Conservation (phyloP, 2,888 invertebrate species). For the Cantharis flavilabris region DNA sequence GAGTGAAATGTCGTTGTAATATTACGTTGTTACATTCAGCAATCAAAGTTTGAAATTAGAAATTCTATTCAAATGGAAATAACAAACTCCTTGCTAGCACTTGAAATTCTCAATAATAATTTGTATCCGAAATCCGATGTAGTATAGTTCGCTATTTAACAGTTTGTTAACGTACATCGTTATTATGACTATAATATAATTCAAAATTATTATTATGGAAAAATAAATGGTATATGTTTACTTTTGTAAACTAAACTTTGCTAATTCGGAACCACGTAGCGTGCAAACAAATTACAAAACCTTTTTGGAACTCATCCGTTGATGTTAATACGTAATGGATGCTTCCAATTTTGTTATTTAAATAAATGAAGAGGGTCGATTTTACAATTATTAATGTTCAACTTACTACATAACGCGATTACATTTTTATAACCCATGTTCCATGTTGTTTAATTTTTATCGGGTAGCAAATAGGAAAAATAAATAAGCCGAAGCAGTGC, state of each 20-base stretch:
- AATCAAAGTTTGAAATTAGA: conserved; percentile 48
- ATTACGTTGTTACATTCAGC: conserved; percentile 41
- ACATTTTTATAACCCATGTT: not conserved
- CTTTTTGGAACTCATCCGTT: not conserved
- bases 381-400: not conserved
- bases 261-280: not conserved
- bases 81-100: conserved; percentile 35
- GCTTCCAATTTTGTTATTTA: not conserved
- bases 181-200: not conserved
- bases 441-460: not conserved
- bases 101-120: conserved; percentile 39
- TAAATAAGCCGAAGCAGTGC: not conserved
- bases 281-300: not conserved
- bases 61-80: conserved; percentile 51
- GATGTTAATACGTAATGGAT: not conserved
- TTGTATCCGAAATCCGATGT: conserved; percentile 18
- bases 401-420: not conserved
- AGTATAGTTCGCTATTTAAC: conserved; percentile 18
- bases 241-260: not conserved
- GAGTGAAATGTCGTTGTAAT: conserved; percentile 34
- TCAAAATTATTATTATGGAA: not conserved
- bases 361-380: not conserved
- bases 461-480: not conserved
- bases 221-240: not conserved
- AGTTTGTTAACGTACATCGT: not conserved